Percentiles rank a stretch among this genome's conserved stretches.
phyloP scores from a whole-genome alignment of 2,888 invertebrate genomes.

The Chrysodeixis includens region DNA sequence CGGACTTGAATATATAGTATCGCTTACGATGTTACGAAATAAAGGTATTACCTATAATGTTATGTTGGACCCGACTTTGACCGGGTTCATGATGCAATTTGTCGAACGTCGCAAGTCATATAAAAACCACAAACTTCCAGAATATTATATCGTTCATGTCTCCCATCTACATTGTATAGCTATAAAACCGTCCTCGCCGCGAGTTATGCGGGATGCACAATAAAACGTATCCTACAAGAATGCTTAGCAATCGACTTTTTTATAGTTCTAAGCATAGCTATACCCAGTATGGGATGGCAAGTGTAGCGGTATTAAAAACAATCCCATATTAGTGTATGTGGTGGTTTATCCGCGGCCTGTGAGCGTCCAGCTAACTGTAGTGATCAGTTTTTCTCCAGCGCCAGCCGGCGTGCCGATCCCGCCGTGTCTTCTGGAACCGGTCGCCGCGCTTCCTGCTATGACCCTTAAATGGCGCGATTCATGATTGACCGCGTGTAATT shows the following conservation, averaged over 20 bases:
- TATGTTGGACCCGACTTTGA: slow-evolving; percentile 45
- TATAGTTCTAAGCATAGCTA: slow-evolving; percentile 31
- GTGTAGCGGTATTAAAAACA: slow-evolving; percentile 68
- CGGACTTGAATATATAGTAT: slow-evolving; percentile 39
- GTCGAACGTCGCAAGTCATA: slow-evolving; percentile 63
- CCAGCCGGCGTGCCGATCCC: slow-evolving; percentile 62
- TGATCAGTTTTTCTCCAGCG: slow-evolving; percentile 70
- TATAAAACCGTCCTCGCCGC: slow-evolving; percentile 62
- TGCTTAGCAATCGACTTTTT: slow-evolving; percentile 63
- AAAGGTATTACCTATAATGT: slow-evolving; percentile 57
- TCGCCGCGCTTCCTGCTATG: slow-evolving; percentile 77
- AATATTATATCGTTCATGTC: slow-evolving; percentile 72
- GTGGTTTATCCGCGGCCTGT: slow-evolving; percentile 57
- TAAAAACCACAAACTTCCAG: slow-evolving; percentile 78
- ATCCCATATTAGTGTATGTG: slow-evolving; percentile 66
- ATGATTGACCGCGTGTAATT: slow-evolving; percentile 76
- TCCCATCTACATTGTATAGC: slow-evolving; percentile 78
- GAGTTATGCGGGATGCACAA: slow-evolving; percentile 72
- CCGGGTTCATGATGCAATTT: slow-evolving; percentile 72
- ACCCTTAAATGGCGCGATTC: slow-evolving; percentile 78
- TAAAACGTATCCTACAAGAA: slow-evolving; percentile 61
- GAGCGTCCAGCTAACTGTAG: slow-evolving; percentile 74
- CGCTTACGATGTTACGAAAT: slow-evolving; percentile 46
- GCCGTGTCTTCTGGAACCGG: slow-evolving; percentile 71
- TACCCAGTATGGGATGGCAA: slow-evolving; percentile 28